These are phyloP conservation scores for Henicopernis longicauda DNA, from an alignment of 2,113 vertebrate genomes.

Conservation along the genomic window DNA sequence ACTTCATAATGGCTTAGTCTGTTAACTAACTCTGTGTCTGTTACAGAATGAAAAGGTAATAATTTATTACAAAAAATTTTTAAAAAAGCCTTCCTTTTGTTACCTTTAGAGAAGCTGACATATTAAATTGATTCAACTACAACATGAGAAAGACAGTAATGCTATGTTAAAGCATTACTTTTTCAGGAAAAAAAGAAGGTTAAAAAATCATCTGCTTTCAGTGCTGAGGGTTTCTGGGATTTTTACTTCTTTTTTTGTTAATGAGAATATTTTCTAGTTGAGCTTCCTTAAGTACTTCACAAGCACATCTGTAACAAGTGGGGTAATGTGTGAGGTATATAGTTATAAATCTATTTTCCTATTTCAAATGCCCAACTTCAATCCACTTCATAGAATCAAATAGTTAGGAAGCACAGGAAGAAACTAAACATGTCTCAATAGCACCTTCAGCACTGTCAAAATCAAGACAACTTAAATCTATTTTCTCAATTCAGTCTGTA, in stretches of 20 bases:
- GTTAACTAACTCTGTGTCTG: not conserved
- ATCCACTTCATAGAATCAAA: not conserved
- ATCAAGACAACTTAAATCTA: not conserved
- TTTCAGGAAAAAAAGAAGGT: not conserved
- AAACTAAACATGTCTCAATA: not conserved
- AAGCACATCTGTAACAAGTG: not conserved
- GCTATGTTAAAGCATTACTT: not conserved
- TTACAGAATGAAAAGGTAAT: not conserved
- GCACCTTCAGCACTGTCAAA: not conserved
- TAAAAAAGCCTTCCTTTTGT: not conserved
- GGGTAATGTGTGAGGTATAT: not conserved
- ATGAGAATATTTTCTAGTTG: not conserved
- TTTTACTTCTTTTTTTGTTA: not conserved
- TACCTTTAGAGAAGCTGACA: not conserved
- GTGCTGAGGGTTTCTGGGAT: not conserved
- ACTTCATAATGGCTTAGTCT: not conserved
- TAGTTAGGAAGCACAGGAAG: not conserved
- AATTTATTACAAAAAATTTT: not conserved
- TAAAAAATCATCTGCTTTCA: not conserved
- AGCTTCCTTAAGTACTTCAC: not conserved
- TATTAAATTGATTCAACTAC: not conserved
- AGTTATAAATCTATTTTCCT: not conserved
- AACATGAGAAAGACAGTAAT: not conserved
- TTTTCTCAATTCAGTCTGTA: not conserved
- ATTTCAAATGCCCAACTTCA: not conserved